phyloP scores from a whole-genome alignment of 2,113 vertebrate genomes.

The Zosterops japonicus region DNA sequence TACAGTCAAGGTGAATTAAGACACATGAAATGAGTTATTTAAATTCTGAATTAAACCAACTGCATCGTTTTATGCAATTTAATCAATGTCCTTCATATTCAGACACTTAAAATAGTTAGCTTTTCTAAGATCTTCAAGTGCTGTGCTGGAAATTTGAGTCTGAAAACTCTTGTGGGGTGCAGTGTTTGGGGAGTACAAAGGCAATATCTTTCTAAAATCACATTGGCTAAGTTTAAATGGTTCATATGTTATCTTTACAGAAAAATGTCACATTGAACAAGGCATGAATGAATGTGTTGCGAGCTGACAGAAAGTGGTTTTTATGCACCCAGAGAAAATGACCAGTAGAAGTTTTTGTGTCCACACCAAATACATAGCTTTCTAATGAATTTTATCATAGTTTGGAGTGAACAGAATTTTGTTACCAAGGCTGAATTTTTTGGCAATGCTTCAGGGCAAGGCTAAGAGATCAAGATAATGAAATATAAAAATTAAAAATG shows the following conservation, averaged over 20 bases:
- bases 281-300: background rate
- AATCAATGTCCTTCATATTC: background rate
- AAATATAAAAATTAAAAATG: background rate
- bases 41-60: background rate
- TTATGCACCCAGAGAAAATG: background rate
- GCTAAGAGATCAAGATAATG: background rate
- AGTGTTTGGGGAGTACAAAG: background rate
- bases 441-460: background rate
- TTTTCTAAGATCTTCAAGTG: background rate
- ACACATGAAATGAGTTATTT: background rate
- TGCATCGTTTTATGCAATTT: background rate
- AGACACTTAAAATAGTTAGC: background rate
- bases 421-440: background rate
- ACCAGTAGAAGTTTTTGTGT: background rate
- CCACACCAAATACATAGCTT: background rate
- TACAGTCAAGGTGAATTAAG: conserved; percentile 14
- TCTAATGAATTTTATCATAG: background rate
- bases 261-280: background rate
- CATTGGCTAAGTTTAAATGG: background rate
- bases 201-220: background rate
- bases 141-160: background rate
- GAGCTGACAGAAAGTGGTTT: background rate
- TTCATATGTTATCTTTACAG: background rate
- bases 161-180: background rate
- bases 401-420: background rate